Evolutionary conservation across 2,797 vertebrate genomes (phyloP).

Genomic region (Aselliscus stoliczkanus): DNA sequence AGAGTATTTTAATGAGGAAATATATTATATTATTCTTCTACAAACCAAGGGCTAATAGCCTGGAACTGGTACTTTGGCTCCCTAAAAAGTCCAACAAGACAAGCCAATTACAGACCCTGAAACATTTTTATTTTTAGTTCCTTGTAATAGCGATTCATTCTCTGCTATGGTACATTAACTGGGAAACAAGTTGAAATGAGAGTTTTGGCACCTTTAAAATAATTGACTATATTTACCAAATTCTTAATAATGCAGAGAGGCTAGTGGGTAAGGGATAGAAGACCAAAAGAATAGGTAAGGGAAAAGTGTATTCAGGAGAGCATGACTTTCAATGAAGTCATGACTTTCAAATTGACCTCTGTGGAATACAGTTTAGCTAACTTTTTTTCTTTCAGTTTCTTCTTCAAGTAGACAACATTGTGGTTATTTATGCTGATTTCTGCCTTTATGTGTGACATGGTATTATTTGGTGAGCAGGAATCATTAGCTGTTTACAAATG

Average conservation of each 20-base stretch:
- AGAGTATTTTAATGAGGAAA: constrained; percentile 83
- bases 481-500: constrained; percentile 27
- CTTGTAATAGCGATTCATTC: constrained; percentile 84
- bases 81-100: constrained; percentile 82
- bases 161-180: constrained; percentile 83
- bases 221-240: constrained; percentile 77
- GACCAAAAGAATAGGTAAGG: neutral
- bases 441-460: neutral
- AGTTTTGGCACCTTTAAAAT: constrained; percentile 79
- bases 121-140: constrained; percentile 83
- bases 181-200: constrained; percentile 79
- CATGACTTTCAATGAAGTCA: neutral
- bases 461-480: neutral
- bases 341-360: neutral
- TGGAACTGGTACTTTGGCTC: constrained; percentile 84
- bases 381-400: neutral
- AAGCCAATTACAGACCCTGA: constrained; percentile 81
- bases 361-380: neutral
- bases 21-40: constrained; percentile 78
- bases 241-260: constrained; percentile 58
- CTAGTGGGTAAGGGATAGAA: neutral
- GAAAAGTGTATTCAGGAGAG: neutral
- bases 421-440: constrained; percentile 16
- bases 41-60: constrained; percentile 83
- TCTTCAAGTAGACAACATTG: constrained; percentile 30